Evolutionary conservation across 2,888 invertebrate species (phyloP).

Genomic region (Boloria selene): DNA sequence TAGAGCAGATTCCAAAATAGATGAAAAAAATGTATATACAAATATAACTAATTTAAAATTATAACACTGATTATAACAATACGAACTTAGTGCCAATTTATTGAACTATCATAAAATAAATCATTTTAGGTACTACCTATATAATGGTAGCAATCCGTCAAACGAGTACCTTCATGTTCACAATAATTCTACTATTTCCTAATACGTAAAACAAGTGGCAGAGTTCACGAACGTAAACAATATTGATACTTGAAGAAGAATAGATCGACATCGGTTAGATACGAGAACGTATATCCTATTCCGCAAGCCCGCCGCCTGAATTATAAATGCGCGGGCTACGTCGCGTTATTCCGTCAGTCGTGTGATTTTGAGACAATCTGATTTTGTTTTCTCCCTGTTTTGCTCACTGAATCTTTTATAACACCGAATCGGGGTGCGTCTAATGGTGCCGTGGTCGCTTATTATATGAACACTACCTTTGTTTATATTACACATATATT

Average conservation of each 20-base stretch:
- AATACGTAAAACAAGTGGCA: background rate
- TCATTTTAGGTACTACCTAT: no score
- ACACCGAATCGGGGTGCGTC: constrained; percentile 61
- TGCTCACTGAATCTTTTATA: constrained; percentile 77
- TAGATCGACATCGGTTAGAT: constrained; percentile 61
- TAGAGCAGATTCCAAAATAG: no score
- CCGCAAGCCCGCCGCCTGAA: constrained; percentile 59
- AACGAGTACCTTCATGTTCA: no score
- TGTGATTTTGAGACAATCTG: constrained; percentile 82
- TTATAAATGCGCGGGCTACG: constrained; percentile 72
- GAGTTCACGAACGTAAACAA: constrained; percentile 2
- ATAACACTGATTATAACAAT: no score
- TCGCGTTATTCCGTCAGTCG: constrained; percentile 69
- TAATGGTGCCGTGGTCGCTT: constrained; percentile 68
- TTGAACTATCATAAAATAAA: no score
- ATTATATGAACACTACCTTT: constrained; percentile 43
- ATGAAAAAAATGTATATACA: no score
- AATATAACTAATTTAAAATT: no score
- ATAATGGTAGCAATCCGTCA: no score
- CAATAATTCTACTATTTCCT: background rate
- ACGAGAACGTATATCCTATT: constrained; percentile 57
- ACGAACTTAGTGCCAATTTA: no score
- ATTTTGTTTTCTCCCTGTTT: constrained; percentile 77
- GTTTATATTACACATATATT: constrained; percentile 30
- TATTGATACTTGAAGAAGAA: constrained; percentile 43